Percentiles rank a stretch among this genome's conserved stretches.
phyloP scores from a whole-genome alignment of 2,888 invertebrate genomes.

The Uropetala carovei region DNA sequence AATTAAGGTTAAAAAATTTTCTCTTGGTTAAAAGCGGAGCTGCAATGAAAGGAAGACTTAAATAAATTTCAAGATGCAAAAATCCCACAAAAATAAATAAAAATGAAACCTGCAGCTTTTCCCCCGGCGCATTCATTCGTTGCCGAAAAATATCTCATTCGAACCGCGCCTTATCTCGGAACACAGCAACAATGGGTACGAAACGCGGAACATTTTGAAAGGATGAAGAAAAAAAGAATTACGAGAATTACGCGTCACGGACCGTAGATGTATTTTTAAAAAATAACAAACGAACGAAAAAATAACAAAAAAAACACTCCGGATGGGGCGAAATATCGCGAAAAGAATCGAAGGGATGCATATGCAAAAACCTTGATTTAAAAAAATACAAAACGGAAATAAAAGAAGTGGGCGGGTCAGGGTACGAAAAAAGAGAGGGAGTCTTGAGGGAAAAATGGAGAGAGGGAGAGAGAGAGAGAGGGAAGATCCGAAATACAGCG shows the following conservation, averaged over 20 bases:
- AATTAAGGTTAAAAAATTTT: too few species aligned
- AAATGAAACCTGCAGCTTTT: too few species aligned
- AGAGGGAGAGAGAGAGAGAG: not conserved
- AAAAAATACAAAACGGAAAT: not conserved
- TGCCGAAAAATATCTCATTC: too few species aligned
- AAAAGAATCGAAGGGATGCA: not conserved
- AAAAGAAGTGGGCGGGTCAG: not conserved
- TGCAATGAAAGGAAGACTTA: too few species aligned
- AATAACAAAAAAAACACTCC: not conserved
- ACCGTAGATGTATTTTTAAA: not conserved
- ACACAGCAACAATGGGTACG: too few species aligned
- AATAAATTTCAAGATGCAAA: too few species aligned
- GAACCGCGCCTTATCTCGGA: too few species aligned
- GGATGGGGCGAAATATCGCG: not conserved
- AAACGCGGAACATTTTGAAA: not conserved
- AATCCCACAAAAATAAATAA: too few species aligned
- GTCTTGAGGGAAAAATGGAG: not conserved
- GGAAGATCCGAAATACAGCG: not conserved
- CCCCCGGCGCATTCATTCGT: too few species aligned
- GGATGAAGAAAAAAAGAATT: not conserved
- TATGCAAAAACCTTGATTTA: not conserved
- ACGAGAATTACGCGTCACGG: not conserved
- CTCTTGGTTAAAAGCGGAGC: too few species aligned
- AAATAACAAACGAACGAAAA: not conserved
- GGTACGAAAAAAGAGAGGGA: not conserved